Percentiles rank a stretch among this genome's conserved stretches.
These are phyloP conservation scores for Lithophane ornitopus DNA, from an alignment of 2,888 invertebrate genomes.

Conservation along the genomic window DNA sequence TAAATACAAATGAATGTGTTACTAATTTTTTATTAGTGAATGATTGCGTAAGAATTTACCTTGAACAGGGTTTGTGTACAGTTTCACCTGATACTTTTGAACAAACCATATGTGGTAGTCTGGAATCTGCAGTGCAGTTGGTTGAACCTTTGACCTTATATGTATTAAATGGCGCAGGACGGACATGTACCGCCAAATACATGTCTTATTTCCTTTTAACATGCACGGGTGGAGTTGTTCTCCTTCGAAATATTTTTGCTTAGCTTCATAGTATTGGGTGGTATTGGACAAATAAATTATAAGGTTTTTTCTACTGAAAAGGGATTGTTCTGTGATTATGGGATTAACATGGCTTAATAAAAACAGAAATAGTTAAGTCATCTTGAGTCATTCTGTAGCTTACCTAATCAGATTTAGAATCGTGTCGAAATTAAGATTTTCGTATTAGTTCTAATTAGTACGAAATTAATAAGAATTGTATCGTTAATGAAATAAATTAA, in stretches of 20 bases:
- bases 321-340: background rate
- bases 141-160: background rate
- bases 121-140: background rate
- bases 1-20: background rate
- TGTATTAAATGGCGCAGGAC: background rate
- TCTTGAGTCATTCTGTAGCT: background rate
- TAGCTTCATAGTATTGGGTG: background rate
- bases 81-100: background rate
- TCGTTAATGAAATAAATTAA: background rate
- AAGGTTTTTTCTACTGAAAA: background rate
- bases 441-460: background rate
- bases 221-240: constrained; percentile 27
- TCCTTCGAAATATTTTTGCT: constrained; percentile 1
- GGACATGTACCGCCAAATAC: constrained; percentile 1
- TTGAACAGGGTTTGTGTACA: background rate
- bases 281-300: background rate
- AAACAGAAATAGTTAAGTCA: background rate
- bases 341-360: background rate
- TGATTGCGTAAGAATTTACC: background rate
- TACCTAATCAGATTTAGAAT: background rate
- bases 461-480: background rate
- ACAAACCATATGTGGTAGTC: background rate
- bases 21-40: background rate
- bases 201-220: constrained; percentile 11
- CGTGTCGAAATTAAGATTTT: background rate